A percentile compares a stretch with the other conserved stretches of the same genome.
These are phyloP conservation scores for Machimus atricapillus DNA, from an alignment of 2,888 invertebrate species.

Conservation along the genomic window DNA sequence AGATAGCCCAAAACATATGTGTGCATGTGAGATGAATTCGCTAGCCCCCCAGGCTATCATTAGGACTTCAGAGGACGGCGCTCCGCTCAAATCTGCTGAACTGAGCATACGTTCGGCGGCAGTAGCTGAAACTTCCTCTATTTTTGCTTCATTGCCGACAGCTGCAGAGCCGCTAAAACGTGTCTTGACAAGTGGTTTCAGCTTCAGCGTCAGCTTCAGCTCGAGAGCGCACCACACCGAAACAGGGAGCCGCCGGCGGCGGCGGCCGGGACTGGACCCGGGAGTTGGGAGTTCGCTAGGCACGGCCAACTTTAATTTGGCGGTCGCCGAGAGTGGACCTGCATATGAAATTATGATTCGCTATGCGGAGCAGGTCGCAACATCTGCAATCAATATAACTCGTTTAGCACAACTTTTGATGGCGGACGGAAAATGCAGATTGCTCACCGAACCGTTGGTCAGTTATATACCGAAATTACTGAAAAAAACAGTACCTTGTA, in stretches of 20 bases:
- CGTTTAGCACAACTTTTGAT: slow-evolving; percentile 21
- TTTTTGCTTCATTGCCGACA: slow-evolving; percentile 41
- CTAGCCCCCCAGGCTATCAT: slow-evolving; percentile 22
- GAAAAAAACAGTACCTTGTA: neutral
- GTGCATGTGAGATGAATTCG: slow-evolving; percentile 15
- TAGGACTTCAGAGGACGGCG: slow-evolving; percentile 20
- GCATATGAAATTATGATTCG: slow-evolving; percentile 38
- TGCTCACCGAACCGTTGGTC: neutral
- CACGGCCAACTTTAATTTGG: slow-evolving; percentile 27
- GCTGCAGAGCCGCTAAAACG: slow-evolving; percentile 41
- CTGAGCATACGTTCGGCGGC: neutral
- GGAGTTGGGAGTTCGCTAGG: neutral
- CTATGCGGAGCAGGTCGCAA: slow-evolving; percentile 1
- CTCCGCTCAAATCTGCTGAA: slow-evolving; percentile 29
- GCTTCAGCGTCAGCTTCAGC: neutral
- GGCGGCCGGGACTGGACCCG: neutral
- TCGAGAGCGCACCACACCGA: neutral
- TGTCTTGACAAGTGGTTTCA: slow-evolving; percentile 18
- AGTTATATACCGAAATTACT: neutral
- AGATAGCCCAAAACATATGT: neutral
- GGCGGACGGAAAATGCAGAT: neutral
- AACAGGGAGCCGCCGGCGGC: neutral
- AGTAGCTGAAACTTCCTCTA: slow-evolving; percentile 27
- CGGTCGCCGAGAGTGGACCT: slow-evolving; percentile 25
- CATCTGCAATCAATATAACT: slow-evolving; percentile 37